Conservation (phyloP, 2,113 vertebrate genomes). For the Leptodactylus fuscus region DNA sequence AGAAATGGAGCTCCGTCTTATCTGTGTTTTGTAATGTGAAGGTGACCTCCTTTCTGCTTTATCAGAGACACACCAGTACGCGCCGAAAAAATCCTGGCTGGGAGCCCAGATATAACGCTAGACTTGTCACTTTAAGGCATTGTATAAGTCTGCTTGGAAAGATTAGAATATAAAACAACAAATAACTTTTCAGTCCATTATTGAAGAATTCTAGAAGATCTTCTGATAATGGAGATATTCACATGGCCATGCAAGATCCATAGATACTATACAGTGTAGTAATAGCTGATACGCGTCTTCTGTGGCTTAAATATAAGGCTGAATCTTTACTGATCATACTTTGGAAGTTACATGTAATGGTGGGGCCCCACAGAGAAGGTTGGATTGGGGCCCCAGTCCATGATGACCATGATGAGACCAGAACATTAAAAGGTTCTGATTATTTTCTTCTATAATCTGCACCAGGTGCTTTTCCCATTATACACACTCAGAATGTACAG, state of each 20-base stretch:
- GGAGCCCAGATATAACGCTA: background rate
- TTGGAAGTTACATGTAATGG: too few relatives aligned
- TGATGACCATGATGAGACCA: too few relatives aligned
- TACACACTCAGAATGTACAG: background rate
- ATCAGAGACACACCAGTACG: background rate
- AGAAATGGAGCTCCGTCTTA: background rate
- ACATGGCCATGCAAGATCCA: background rate
- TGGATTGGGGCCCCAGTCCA: too few relatives aligned
- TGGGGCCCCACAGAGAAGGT: too few relatives aligned
- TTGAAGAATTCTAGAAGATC: background rate
- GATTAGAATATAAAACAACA: background rate
- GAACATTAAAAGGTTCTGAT: too few relatives aligned
- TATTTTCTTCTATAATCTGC: too few relatives aligned
- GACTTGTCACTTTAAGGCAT: conserved; percentile 31
- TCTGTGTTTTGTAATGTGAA: conserved; percentile 31
- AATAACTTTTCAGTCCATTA: background rate
- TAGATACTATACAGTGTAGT: background rate
- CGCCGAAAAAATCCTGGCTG: background rate
- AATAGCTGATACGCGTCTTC: background rate
- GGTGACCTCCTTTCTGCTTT: conserved; percentile 47
- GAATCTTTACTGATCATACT: too few relatives aligned
- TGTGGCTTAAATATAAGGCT: background rate
- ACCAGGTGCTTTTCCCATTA: too few relatives aligned
- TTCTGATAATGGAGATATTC: background rate
- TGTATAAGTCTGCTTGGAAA: background rate